Evolutionary conservation across 2,797 vertebrate genomes (phyloP), one percentile per base, ranked within the genome.

Genomic region (Babyrousa celebensis): DNA sequence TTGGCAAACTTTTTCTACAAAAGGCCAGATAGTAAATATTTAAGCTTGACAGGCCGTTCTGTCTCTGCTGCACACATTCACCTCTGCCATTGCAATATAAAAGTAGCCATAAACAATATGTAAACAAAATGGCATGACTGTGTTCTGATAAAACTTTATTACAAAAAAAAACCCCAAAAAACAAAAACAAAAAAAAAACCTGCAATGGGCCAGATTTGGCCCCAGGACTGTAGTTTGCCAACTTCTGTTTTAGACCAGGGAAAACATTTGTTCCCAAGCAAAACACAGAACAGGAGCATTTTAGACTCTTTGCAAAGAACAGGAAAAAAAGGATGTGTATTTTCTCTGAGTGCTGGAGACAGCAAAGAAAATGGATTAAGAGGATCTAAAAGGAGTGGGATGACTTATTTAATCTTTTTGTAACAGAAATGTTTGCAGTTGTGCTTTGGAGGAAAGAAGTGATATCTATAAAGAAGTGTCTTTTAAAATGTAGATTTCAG

Each of bases 241-340:
- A 0, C 40, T n/a, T 82, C 43, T 54, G 36, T 67, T 68, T 29
- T 65, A 58, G 65, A 86, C 54, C 17, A 32, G 63, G 21, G 29
- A 82, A 82, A 77, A 72, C 16, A 36, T 36, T 27, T 71, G 2
- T 16, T 91, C 71, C 85, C 58, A 43, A 58, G 68, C 10, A 77
- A 92, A 92, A 65, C 60, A 36, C 27, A 70, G 17, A 94, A 48
- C 43, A 77, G 84, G 62, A 56, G 29, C n/a, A 52, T 36, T 75
- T 88, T 58, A 77, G 80, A 83, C 72, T 63, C 63, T 71, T 89
- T 83, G 56, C 82, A 84, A 87, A 95, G 62, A 71, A 63, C 63
- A 17, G 18, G 11, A 56, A 74, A 93, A 71, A 25, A 40, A 5
- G 4, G 29, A 15, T 58, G 29, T 58, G 1, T 80, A 8, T 89